Conservation (phyloP, 2,888 invertebrate species). For the Fragum sueziense region DNA sequence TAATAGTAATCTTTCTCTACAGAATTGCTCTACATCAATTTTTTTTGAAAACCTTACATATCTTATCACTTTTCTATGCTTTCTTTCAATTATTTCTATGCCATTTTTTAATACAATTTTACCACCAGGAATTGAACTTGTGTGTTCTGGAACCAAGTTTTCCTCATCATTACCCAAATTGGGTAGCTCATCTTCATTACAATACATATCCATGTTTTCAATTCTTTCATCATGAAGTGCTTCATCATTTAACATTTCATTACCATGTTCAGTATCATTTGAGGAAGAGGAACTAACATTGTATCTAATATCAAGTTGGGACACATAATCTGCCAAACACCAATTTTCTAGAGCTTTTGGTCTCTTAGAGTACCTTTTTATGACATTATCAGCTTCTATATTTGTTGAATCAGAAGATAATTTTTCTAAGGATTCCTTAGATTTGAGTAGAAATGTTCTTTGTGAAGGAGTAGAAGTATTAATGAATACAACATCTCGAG, state of each 20-base stretch:
- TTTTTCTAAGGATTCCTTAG: constrained; percentile 51
- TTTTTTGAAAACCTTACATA: constrained; percentile 58
- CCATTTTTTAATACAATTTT: too few relatives aligned
- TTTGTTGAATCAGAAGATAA: constrained; percentile 56
- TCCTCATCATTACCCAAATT: too few relatives aligned
- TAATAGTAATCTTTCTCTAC: constrained; percentile 72
- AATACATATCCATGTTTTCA: neutral
- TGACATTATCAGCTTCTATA: constrained; percentile 45
- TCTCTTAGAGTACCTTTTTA: constrained; percentile 53
- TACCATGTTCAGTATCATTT: too few relatives aligned
- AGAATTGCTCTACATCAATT: constrained; percentile 65
- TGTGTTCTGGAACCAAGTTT: too few relatives aligned
- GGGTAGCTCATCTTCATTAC: too few relatives aligned
- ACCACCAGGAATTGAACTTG: too few relatives aligned
- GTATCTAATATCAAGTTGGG: too few relatives aligned
- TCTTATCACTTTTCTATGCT: too few relatives aligned
- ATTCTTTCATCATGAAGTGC: too few relatives aligned
- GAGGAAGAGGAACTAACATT: too few relatives aligned
- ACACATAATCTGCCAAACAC: constrained; percentile 54
- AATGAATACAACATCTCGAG: constrained; percentile 58
- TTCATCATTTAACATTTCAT: constrained; percentile 30
- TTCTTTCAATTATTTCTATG: too few relatives aligned
- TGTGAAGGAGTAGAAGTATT: constrained; percentile 66
- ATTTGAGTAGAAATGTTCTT: constrained; percentile 69
- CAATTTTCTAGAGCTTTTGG: constrained; percentile 37